Evolutionary conservation across 35 echinoderm and acorn worm genomes (phyloP).

Genomic region (Amphiura filiformis): DNA sequence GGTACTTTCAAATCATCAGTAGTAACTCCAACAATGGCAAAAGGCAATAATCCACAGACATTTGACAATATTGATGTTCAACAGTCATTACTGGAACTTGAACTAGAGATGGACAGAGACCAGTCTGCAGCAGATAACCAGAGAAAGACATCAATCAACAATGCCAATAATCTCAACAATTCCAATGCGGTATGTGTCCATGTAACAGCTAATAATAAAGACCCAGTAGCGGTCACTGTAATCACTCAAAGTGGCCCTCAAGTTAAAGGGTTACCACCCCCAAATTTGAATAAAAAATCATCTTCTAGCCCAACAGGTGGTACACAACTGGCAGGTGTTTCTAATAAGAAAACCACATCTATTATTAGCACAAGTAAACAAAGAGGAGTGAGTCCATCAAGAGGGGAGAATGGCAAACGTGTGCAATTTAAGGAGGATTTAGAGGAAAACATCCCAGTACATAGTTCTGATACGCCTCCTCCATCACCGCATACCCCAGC

Average conservation of each 20-base stretch:
- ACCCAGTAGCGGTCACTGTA: constrained; percentile 44
- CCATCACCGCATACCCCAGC: background rate
- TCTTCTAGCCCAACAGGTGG: constrained; percentile 13
- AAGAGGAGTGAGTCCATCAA: constrained; percentile 24
- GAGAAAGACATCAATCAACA: background rate
- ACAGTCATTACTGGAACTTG: constrained; percentile 43
- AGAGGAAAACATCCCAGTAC: constrained; percentile 57
- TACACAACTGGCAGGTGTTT: background rate
- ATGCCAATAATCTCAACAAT: constrained; percentile 42
- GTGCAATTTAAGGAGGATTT: constrained; percentile 63
- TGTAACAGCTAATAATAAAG: constrained; percentile 29
- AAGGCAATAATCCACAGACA: constrained; percentile 28
- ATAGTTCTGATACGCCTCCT: background rate
- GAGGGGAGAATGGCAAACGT: constrained; percentile 41
- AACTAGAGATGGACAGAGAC: constrained; percentile 32
- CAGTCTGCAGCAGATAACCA: constrained; percentile 35
- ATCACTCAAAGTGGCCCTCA: background rate
- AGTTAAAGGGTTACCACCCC: background rate
- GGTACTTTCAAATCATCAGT: constrained; percentile 35
- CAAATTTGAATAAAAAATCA: background rate
- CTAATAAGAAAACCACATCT: constrained; percentile 19
- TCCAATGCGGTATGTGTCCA: constrained; percentile 43
- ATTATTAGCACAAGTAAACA: constrained; percentile 41
- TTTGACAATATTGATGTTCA: constrained; percentile 49
- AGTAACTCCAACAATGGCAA: constrained; percentile 8